Conservation (phyloP, 1,140 invertebrate species). For the Pogonomyrmex californicus region DNA sequence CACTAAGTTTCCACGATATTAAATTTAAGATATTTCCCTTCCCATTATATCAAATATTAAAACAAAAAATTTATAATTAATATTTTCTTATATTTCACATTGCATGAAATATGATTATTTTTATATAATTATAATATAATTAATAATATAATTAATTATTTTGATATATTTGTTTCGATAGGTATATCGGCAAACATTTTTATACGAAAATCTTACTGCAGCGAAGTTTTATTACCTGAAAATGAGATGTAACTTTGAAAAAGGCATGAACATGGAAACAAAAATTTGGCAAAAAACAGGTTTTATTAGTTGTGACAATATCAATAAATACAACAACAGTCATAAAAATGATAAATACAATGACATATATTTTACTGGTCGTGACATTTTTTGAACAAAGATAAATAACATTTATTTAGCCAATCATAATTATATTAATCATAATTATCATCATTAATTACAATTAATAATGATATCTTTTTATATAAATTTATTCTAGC, state of each 20-base stretch:
- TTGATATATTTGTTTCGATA: neutral
- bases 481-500: neutral
- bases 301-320: neutral
- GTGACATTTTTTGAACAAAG: neutral
- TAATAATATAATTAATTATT: neutral
- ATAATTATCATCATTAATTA: too few relatives aligned
- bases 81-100: neutral
- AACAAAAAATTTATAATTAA: neutral
- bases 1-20: neutral
- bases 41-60: neutral
- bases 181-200: neutral
- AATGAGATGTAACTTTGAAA: neutral
- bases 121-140: too few relatives aligned
- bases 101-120: neutral
- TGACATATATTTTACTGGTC: neutral
- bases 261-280: neutral
- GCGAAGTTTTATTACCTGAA: constrained; percentile 19
- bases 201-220: neutral
- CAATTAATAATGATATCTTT: neutral
- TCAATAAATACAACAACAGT: neutral
- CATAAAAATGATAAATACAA: neutral
- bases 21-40: neutral
- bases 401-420: neutral
- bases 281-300: neutral
- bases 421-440: neutral